A percentile compares a stretch with the other conserved stretches of the same genome.
Conservation (phyloP, 2,113 vertebrate species). For the Suncus etruscus region DNA sequence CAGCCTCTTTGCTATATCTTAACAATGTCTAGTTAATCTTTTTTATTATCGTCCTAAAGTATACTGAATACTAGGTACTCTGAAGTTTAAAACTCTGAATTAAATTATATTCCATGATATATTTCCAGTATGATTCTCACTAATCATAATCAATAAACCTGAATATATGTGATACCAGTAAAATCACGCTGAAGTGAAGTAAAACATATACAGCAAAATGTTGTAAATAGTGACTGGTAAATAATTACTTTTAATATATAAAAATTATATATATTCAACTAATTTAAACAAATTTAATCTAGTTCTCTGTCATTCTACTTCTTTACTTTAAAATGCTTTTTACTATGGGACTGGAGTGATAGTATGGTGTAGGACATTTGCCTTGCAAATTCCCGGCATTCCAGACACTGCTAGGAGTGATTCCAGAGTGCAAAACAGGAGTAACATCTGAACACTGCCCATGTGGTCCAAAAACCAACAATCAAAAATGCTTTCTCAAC, state of each 20-base stretch:
- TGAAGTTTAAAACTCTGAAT: background rate
- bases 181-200: background rate
- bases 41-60: no score
- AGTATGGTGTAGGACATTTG: no score
- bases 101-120: background rate
- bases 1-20: background rate
- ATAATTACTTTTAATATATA: background rate
- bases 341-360: no score
- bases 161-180: background rate
- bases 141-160: background rate
- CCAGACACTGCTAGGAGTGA: background rate
- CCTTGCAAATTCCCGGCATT: no score
- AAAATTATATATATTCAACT: background rate
- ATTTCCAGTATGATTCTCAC: background rate
- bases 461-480: no score
- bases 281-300: background rate
- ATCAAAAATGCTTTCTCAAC: background rate
- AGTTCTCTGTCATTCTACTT: background rate
- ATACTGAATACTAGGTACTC: background rate
- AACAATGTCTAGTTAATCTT: slow-evolving; percentile 5
- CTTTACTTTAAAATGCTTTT: slow-evolving; percentile 22
- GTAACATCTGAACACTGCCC: background rate
- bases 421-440: no score
- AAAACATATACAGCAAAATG: background rate
- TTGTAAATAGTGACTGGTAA: background rate